These are phyloP conservation scores for Syngnathus floridae DNA, from an alignment of 2,113 vertebrate genomes.

Conservation along the genomic window DNA sequence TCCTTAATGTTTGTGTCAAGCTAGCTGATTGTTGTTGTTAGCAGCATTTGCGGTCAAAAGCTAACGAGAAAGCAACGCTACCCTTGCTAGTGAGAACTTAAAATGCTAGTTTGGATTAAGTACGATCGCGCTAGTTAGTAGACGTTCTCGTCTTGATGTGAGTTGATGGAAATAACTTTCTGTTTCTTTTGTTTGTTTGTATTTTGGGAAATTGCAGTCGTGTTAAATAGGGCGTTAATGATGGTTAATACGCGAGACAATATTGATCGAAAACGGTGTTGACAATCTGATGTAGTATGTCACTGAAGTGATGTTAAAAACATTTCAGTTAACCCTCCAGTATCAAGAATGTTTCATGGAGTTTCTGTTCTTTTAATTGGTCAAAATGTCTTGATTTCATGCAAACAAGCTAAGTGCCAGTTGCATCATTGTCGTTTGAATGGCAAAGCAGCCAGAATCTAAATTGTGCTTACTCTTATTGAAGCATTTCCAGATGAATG, in stretches of 20 bases:
- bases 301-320: constrained; percentile 5
- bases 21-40: constrained; percentile 34
- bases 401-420: constrained; percentile 6
- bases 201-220: background rate
- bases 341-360: background rate
- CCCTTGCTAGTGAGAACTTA: constrained; percentile 26
- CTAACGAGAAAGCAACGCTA: constrained; percentile 43
- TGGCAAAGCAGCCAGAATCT: constrained; percentile 17
- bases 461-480: background rate
- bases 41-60: constrained; percentile 34
- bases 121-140: background rate
- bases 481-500: background rate
- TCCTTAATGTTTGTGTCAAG: constrained; percentile 18
- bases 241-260: background rate
- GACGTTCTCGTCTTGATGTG: background rate
- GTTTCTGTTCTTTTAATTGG: background rate
- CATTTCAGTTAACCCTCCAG: background rate
- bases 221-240: background rate
- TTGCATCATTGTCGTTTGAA: constrained; percentile 17
- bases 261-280: constrained; percentile 25
- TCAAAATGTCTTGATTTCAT: background rate
- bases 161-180: background rate
- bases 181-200: background rate
- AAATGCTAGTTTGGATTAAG: constrained; percentile 29
- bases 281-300: constrained; percentile 28